These are phyloP conservation scores for Cettia cetti DNA, from an alignment of 2,113 vertebrate genomes.

Conservation along the genomic window DNA sequence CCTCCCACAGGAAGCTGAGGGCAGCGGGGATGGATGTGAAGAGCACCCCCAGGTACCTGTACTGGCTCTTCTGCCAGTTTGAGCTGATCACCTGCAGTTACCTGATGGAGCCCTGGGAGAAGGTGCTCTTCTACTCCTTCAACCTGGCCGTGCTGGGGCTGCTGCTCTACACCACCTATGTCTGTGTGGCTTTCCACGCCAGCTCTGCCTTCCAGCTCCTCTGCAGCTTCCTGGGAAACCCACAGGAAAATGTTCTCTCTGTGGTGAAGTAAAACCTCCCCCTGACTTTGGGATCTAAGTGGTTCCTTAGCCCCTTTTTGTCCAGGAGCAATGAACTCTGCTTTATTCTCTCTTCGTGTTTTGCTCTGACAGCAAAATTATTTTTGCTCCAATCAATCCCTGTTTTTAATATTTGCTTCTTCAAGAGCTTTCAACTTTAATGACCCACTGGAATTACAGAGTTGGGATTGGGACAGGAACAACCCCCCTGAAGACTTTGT, in stretches of 20 bases:
- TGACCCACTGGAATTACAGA: background rate
- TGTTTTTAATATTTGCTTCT: background rate
- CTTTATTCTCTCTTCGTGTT: background rate
- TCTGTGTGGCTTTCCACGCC: constrained; percentile 82
- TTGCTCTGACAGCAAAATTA: background rate
- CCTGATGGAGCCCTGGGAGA: constrained; percentile 94
- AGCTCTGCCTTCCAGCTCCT: constrained; percentile 83
- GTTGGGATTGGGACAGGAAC: background rate
- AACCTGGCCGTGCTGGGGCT: constrained; percentile 75
- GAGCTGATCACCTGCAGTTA: constrained; percentile 93
- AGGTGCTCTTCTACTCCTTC: constrained; percentile 87
- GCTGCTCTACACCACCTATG: constrained; percentile 84
- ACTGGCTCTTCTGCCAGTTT: constrained; percentile 95
- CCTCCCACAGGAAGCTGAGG: background rate
- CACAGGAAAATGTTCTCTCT: constrained; percentile 74
- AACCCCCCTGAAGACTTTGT: background rate
- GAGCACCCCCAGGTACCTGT: constrained; percentile 77
- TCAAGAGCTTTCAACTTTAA: background rate
- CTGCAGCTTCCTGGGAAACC: constrained; percentile 74
- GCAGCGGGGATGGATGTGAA: constrained; percentile 77
- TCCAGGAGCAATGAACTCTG: background rate
- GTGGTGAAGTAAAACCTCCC: constrained; percentile 71
- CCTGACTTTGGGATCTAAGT: background rate
- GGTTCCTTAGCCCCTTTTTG: rapidly evolving
- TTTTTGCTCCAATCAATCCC: background rate